Evolutionary conservation across 2,797 vertebrate genomes (phyloP), one percentile per base, ranked within the genome.

Genomic region (Babyrousa celebensis): DNA sequence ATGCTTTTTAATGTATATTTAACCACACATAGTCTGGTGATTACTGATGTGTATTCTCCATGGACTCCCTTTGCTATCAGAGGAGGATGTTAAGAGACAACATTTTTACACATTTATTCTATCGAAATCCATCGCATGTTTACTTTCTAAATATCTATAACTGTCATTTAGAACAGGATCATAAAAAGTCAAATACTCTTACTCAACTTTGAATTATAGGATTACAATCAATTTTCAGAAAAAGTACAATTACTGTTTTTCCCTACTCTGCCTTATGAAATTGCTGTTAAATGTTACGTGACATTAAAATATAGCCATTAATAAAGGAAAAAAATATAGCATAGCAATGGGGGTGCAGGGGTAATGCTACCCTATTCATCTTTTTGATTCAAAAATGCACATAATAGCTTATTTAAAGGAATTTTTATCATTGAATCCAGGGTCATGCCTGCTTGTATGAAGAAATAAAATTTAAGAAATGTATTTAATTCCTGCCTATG

Each of bases 1-100:
- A 99, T 99, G 99, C 99, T 99, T 99, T 99, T 99, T 99, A 99
- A 99, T 99, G 99, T 99, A 99, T 99, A 99, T 99, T 99, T 99
- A 99, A 99, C 99, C 99, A 99, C 99, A 99, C 99, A 99, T 99
- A 99, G 99, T 99, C 99, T 99, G 98, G 99, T 99, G 99, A 99
- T 99, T 99, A 99, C 99, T 99, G 99, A 99, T 99, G 99, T 99
- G 99, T 98, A 98, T 98, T 99, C 99, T 99, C 99, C 98, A 98
- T 99, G 99, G 99, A 99, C 97, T 99, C 98, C 98, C 98, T 98
- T 94, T 98, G 97, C 98, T 99, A 99, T 99, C 99, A 99, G 98
- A 99, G 98, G 98, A 98, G 98, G 98, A 88, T 98, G 97, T 98
- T 99, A 98, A 99, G 98, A 99, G 99, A 99, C 98, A 98, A 98